phyloP scores from a whole-genome alignment of 2,797 vertebrate genomes.

The Falco biarmicus region DNA sequence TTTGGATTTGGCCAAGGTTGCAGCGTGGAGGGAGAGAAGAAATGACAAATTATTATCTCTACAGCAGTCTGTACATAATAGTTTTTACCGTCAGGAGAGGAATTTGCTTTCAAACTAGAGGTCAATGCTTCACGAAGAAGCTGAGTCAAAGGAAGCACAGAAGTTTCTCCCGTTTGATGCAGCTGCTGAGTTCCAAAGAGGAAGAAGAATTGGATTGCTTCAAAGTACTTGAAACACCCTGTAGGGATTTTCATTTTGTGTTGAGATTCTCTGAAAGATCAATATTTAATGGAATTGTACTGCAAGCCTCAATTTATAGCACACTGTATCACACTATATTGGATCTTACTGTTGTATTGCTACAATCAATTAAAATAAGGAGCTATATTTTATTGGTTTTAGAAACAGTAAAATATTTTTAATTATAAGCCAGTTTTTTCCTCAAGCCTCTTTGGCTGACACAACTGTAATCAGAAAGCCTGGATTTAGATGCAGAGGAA shows the following conservation, averaged over 20 bases:
- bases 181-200: conserved; percentile 17
- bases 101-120: conserved; percentile 32
- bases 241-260: conserved; percentile 48
- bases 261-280: conserved; percentile 43
- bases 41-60: conserved; percentile 1
- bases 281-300: conserved; percentile 45
- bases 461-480: not conserved
- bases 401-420: conserved; percentile 28
- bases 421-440: conserved; percentile 18
- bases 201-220: conserved; percentile 20
- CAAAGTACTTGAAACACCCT: conserved; percentile 28
- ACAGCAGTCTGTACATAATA: not conserved
- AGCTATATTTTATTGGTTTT: conserved; percentile 6
- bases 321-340: not conserved
- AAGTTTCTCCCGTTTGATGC: conserved; percentile 13
- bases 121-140: not conserved
- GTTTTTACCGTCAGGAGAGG: not conserved
- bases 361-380: conserved; percentile 33
- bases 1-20: not conserved
- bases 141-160: not conserved
- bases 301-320: conserved; percentile 17
- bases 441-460: not conserved
- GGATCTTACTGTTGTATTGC: not conserved
- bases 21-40: not conserved
- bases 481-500: not conserved